Base-by-base conservation (phyloP, 1,140 invertebrate species). In the Macrobrachium rosenbergii region DNA sequence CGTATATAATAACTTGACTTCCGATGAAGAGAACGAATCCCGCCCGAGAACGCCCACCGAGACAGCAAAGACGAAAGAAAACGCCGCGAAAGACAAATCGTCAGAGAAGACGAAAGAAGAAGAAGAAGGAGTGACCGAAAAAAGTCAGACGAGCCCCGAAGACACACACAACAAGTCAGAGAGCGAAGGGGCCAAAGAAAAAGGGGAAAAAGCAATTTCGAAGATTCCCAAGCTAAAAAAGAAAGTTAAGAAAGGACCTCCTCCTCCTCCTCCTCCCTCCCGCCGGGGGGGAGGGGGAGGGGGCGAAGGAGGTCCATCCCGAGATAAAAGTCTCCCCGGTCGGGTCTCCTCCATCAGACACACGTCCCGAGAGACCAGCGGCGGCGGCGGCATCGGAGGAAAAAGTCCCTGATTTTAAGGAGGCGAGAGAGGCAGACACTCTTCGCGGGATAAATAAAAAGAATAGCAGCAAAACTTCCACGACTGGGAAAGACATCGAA, bases 141-240 rank as follows among this genome's bases (percentile, higher is more conserved):
- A 17, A 8, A 8, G 14, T 8, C 0, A 23, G 14, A 1, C 72
- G 23, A 6, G 1, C 28, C 28, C 7, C 12, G 12, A n/a, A 11
- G 28, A 43, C 72, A 75, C 23, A 37, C 23, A 75, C 10, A 75
- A 37, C 23, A 14, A 43, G n/a, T 58, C 60, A 45, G 73, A 77
- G 28, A 64, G 12, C 19, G 23, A 60, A 17, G 43, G 84, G 21
- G 75, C 67, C 28, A 82, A 72, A 8, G 69, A 72, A 72, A 72
- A 14, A n/a, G 37, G 69, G 23, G 21, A 72, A 72, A 72, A 72
- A 28, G 7, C 69, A 43, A 72, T 23, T 17, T 28, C 69, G 69
- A 72, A 75, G 72, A 87, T 64, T 8, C 84, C 59, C n/a, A 75
- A 87, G 60, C 19, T 76, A 28, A 87, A 87, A 37, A 86, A 81